These are phyloP conservation scores for Cheilosia urbana DNA, from an alignment of 2,888 invertebrate species.

Conservation along the genomic window DNA sequence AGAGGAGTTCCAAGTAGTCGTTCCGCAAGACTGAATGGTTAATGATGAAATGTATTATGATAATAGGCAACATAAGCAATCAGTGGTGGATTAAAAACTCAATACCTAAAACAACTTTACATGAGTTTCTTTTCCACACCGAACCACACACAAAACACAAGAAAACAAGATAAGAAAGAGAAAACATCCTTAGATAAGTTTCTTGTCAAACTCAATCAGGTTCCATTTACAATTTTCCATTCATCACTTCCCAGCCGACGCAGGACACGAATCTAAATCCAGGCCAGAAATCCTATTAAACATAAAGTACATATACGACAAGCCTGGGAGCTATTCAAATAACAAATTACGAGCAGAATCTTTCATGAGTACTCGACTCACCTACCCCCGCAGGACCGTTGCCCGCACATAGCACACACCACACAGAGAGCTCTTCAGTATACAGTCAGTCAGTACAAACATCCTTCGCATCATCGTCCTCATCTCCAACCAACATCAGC, in stretches of 20 bases:
- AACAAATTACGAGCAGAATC: slow-evolving; percentile 3
- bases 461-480: neutral
- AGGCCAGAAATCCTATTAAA: neutral
- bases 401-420: no score
- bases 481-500: slow-evolving; percentile 39
- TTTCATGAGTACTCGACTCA: slow-evolving; percentile 10
- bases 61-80: no score
- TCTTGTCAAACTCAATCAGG: neutral
- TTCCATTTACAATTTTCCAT: neutral
- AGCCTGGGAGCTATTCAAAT: slow-evolving; percentile 6
- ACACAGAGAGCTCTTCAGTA: neutral
- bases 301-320: neutral
- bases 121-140: no score
- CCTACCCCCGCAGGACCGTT: no score
- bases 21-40: no score
- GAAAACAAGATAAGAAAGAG: no score
- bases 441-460: neutral
- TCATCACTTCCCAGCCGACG: neutral
- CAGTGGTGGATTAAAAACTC: no score
- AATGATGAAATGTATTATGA: no score
- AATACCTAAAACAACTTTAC: no score
- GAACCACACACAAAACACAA: no score
- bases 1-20: no score
- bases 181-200: no score
- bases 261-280: neutral